Evolutionary conservation across 2,888 invertebrate species (phyloP).

Genomic region (Ceriagrion tenellum): DNA sequence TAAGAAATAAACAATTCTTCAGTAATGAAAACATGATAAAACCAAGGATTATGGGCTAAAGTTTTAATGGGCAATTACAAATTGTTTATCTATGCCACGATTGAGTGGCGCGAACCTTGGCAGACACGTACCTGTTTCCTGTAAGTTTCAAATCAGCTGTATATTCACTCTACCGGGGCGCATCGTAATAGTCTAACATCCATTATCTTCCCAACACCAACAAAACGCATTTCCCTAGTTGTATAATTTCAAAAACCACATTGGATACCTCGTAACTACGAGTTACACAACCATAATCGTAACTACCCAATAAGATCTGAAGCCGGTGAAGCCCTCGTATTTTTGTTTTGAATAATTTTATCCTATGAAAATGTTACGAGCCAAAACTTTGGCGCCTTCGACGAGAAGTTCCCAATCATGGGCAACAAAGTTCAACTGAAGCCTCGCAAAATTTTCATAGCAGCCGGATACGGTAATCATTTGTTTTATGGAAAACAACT

Average conservation of each 20-base stretch:
- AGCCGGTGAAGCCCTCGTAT: not conserved
- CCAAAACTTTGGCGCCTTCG: conserved; percentile 46
- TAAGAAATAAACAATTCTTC: no score
- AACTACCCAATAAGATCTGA: conserved; percentile 37
- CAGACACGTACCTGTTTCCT: not conserved
- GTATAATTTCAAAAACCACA: not conserved
- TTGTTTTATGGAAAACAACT: not conserved
- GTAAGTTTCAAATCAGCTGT: not conserved
- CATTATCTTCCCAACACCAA: not conserved
- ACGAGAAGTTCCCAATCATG: not conserved
- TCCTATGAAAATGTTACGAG: conserved; percentile 9
- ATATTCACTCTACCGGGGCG: not conserved
- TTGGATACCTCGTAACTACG: not conserved
- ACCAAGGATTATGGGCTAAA: no score
- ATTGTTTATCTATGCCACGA: not conserved
- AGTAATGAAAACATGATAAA: no score
- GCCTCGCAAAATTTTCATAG: not conserved
- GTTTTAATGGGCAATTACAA: not conserved
- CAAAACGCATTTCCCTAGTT: not conserved
- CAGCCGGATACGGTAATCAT: not conserved
- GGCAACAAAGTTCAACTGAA: not conserved
- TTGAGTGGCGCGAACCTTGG: not conserved
- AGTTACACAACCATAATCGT: not conserved
- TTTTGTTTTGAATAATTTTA: conserved; percentile 2
- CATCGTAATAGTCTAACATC: not conserved